phyloP scores from a whole-genome alignment of 2,113 vertebrate species.

The Phrynosoma platyrhinos region DNA sequence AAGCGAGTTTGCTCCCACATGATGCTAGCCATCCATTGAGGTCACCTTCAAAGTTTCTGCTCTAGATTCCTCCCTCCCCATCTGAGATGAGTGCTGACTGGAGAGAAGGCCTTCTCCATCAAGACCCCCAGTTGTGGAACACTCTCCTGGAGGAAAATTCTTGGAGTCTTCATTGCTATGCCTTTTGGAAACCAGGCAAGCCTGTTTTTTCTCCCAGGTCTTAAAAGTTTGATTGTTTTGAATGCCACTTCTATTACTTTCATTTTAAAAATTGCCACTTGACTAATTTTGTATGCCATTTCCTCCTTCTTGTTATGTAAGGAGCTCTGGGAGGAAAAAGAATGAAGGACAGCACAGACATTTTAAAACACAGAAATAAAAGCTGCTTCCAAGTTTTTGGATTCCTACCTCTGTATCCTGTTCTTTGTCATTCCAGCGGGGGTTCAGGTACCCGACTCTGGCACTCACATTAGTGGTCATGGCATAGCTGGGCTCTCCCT shows the following conservation, averaged over 20 bases:
- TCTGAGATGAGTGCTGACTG: neutral
- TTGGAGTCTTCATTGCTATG: neutral
- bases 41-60: neutral
- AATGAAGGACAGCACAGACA: neutral
- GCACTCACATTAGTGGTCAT: slow-evolving; percentile 87
- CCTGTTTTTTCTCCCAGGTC: neutral
- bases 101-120: neutral
- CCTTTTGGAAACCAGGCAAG: neutral
- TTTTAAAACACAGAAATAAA: neutral
- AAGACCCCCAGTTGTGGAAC: neutral
- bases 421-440: slow-evolving; percentile 89
- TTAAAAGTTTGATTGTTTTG: neutral
- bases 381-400: neutral
- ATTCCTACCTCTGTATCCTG: slow-evolving; percentile 84
- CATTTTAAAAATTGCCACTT: neutral
- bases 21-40: too few species aligned
- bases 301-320: neutral
- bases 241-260: neutral
- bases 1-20: too few species aligned
- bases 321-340: neutral
- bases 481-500: slow-evolving; percentile 86
- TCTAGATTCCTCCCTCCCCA: neutral
- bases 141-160: neutral
- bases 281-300: neutral
- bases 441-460: slow-evolving; percentile 89